phyloP scores from a whole-genome alignment of 2,113 vertebrate species.

The Recurvirostra avosetta region DNA sequence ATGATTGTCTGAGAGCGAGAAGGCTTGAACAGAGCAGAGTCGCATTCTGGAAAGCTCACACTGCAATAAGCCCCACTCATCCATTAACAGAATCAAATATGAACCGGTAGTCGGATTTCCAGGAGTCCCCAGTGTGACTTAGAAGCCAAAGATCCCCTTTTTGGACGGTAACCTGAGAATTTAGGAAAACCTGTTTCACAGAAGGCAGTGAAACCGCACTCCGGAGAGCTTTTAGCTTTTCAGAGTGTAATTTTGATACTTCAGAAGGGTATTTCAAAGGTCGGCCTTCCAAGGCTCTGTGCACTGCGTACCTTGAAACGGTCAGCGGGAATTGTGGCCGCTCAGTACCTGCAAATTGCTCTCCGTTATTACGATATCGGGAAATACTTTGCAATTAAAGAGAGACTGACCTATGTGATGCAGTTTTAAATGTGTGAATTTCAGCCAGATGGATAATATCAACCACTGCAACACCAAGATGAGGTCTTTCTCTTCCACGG shows the following conservation, averaged over 20 bases:
- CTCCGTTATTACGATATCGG: accelerated
- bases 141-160: neutral
- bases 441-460: neutral
- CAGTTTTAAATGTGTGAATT: neutral
- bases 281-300: neutral
- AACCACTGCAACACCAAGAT: neutral
- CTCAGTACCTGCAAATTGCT: neutral
- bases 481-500: neutral
- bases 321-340: neutral
- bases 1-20: accelerated
- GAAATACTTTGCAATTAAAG: neutral
- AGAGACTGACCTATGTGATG: neutral
- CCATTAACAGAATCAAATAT: accelerated
- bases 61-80: accelerated
- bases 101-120: neutral
- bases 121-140: neutral
- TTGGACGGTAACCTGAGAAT: neutral
- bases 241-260: neutral
- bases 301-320: accelerated
- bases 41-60: accelerated
- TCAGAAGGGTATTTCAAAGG: neutral
- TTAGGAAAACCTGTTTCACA: neutral
- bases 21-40: neutral
- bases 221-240: neutral
- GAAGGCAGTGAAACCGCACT: neutral